These are phyloP conservation scores for Laothoe populi DNA, from an alignment of 2,888 invertebrate species.

Conservation along the genomic window DNA sequence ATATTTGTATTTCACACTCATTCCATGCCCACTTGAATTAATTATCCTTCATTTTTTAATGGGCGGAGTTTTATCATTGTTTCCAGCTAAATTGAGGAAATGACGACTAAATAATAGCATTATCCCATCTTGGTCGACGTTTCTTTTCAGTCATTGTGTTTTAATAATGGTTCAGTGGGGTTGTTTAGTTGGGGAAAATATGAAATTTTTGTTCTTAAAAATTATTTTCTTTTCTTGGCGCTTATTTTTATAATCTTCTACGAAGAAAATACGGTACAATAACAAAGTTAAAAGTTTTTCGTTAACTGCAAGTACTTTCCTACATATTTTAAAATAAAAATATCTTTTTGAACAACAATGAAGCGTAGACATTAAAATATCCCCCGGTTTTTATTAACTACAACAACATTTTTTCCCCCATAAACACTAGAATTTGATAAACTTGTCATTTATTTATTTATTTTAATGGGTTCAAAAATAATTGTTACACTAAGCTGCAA, in stretches of 20 bases:
- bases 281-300: no score
- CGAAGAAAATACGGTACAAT: no score
- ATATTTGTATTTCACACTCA: constrained; percentile 25
- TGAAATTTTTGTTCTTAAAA: not conserved
- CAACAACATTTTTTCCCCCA: no score
- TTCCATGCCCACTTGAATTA: constrained; percentile 37
- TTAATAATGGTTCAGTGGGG: not conserved
- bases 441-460: no score
- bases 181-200: not conserved
- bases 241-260: not conserved
- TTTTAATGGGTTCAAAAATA: no score
- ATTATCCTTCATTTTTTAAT: constrained; percentile 39
- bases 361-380: no score
- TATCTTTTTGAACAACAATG: no score
- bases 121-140: constrained; percentile 13
- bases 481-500: no score
- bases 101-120: constrained; percentile 26
- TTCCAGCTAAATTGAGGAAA: constrained; percentile 35
- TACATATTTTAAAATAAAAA: no score
- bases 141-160: constrained; percentile 10
- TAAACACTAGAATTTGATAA: no score
- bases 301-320: no score
- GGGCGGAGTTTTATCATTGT: constrained; percentile 35
- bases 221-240: not conserved
- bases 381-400: no score